A percentile compares a stretch with the other conserved stretches of the same genome.
Evolutionary conservation across 2,888 invertebrate species (phyloP).

Genomic region (Saturnia japonica): DNA sequence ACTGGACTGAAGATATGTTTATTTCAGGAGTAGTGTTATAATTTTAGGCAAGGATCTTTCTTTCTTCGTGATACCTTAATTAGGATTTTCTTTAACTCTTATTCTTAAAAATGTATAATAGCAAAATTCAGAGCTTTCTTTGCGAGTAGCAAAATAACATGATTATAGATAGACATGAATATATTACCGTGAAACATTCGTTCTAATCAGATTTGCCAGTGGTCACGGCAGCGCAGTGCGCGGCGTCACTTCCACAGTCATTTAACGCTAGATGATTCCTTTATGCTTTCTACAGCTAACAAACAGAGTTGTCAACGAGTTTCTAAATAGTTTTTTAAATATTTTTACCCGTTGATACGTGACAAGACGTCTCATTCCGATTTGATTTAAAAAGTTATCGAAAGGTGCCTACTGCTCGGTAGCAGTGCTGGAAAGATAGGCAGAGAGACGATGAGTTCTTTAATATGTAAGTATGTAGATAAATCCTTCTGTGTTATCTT

Average conservation of each 20-base stretch:
- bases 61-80: not conserved
- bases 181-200: not conserved
- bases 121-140: not conserved
- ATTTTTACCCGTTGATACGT: slow-evolving; percentile 24
- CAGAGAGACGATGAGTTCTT: too few species aligned
- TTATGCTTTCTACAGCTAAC: slow-evolving; percentile 53
- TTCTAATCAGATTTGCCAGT: slow-evolving; percentile 7
- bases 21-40: not conserved
- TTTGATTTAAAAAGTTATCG: not conserved
- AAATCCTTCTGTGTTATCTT: not conserved
- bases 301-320: slow-evolving; percentile 37
- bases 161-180: not conserved
- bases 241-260: slow-evolving; percentile 26
- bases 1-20: not conserved
- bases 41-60: not conserved
- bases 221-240: slow-evolving; percentile 15
- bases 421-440: too few species aligned
- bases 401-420: not conserved
- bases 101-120: not conserved
- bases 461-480: not conserved
- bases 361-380: not conserved
- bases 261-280: slow-evolving; percentile 49
- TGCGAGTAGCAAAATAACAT: not conserved
- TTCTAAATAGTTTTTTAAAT: slow-evolving; percentile 33
- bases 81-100: not conserved